Conservation (phyloP, 1,140 invertebrate species). For the Arctopsyche grandis region DNA sequence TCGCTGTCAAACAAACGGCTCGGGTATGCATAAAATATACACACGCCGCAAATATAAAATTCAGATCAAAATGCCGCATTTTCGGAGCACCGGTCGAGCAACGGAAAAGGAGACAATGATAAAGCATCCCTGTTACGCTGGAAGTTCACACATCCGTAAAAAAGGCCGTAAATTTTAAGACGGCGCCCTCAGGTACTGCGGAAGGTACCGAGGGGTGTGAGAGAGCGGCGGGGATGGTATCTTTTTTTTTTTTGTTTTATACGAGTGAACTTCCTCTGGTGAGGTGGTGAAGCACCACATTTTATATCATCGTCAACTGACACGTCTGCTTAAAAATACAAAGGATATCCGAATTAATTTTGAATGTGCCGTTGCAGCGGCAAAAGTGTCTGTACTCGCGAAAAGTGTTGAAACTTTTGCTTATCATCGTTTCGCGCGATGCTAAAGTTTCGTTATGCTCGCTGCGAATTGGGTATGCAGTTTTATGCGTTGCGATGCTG, state of each 20-base stretch:
- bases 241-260: constrained; percentile 18
- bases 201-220: neutral
- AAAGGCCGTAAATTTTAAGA: constrained; percentile 54
- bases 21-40: constrained; percentile 53
- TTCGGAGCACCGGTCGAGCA: constrained; percentile 16
- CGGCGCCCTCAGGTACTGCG: constrained; percentile 8
- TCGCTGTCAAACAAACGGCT: constrained; percentile 51
- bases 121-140: constrained; percentile 53
- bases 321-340: constrained; percentile 41
- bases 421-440: neutral
- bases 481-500: no score
- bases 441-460: neutral
- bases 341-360: constrained; percentile 35
- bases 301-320: constrained; percentile 45
- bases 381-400: neutral
- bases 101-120: constrained; percentile 51
- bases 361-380: constrained; percentile 3
- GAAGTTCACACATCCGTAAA: constrained; percentile 54
- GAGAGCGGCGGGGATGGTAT: neutral
- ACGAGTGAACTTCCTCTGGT: neutral
- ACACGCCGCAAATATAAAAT: constrained; percentile 52
- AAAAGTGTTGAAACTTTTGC: neutral
- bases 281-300: constrained; percentile 11
- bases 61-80: constrained; percentile 53
- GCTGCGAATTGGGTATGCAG: neutral